These are phyloP conservation scores for Delia radicum DNA, from an alignment of 1,140 invertebrate genomes.

Conservation along the genomic window DNA sequence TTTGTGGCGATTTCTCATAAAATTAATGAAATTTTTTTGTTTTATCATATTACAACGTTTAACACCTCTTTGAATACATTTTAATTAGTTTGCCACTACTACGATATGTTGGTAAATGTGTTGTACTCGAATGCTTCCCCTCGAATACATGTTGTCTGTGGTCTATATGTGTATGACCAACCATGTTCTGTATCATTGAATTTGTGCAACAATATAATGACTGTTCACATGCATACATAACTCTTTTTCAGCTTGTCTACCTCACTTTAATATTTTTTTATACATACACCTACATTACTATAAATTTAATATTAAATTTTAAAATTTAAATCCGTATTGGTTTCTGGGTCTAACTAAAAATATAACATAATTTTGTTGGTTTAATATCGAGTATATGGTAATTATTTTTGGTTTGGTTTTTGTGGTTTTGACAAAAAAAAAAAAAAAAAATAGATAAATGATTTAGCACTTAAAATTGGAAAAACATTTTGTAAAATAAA, in stretches of 20 bases:
- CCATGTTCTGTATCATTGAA: too few species aligned
- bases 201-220: too few species aligned
- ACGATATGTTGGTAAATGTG: too few species aligned
- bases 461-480: neutral
- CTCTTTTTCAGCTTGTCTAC: neutral
- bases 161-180: too few species aligned
- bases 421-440: neutral
- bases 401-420: slow-evolving; percentile 16
- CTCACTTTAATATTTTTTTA: neutral
- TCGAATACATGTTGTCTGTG: too few species aligned
- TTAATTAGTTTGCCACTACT: slow-evolving; percentile 1
- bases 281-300: neutral
- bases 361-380: neutral
- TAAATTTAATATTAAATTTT: neutral
- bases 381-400: neutral
- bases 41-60: slow-evolving; percentile 7
- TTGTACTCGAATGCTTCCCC: too few species aligned
- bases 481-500: too few species aligned
- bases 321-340: neutral
- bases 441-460: neutral
- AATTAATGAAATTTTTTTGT: too few species aligned
- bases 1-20: too few species aligned
- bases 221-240: too few species aligned
- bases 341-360: neutral
- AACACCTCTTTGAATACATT: slow-evolving; percentile 20